Evolutionary conservation across 2,797 vertebrate genomes (phyloP).

Genomic region (Sebastes ruberrimus): DNA sequence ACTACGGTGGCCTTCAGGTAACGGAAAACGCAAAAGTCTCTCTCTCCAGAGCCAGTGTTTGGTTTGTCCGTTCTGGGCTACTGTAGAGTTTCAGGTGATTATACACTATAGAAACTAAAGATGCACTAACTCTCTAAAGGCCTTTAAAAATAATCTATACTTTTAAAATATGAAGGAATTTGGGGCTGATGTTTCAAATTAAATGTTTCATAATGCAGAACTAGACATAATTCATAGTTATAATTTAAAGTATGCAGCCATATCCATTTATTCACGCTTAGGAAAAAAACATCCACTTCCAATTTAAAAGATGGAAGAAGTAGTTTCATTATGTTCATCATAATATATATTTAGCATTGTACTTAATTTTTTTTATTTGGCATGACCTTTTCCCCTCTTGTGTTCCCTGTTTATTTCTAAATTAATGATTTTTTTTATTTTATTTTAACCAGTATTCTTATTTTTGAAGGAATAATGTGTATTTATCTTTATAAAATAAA

Average conservation of each 20-base stretch:
- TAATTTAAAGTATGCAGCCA: neutral
- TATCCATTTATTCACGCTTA: neutral
- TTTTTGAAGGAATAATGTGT: neutral
- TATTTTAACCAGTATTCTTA: neutral
- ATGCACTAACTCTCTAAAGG: neutral
- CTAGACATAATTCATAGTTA: neutral
- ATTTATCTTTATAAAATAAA: neutral
- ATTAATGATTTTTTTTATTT: too few species aligned
- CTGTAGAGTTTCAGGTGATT: too few species aligned
- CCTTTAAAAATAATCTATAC: neutral
- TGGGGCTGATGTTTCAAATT: neutral
- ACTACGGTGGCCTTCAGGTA: too few species aligned
- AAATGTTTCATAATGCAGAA: neutral
- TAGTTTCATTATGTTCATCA: too few species aligned
- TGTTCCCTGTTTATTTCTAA: too few species aligned
- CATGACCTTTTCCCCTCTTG: too few species aligned
- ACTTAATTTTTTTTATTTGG: too few species aligned
- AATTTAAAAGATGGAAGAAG: too few species aligned
- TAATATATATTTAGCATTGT: too few species aligned
- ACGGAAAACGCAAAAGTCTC: too few species aligned
- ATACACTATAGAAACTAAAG: neutral
- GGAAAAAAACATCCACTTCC: neutral
- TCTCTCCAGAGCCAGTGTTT: too few species aligned
- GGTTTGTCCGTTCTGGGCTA: too few species aligned
- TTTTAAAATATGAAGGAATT: neutral